phyloP scores from a whole-genome alignment of 2,888 invertebrate genomes.

The Anodontia alba region DNA sequence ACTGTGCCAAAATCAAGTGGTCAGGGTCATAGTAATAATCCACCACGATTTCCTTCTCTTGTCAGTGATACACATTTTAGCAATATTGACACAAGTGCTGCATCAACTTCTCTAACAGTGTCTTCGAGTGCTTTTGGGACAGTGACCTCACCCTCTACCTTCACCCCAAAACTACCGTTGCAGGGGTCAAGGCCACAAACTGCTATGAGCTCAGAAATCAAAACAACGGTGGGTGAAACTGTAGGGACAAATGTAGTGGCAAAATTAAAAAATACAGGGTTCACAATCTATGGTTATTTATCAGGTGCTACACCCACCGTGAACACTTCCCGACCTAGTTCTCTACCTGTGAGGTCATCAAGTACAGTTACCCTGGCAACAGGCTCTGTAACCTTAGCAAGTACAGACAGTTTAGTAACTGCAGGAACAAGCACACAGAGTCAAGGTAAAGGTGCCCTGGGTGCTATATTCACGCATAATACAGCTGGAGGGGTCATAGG shows the following conservation, averaged over 20 bases:
- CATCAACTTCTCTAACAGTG: conserved; percentile 40
- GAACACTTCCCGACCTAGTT: conserved; percentile 31
- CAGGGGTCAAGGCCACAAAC: conserved; percentile 28
- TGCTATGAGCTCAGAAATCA: conserved; percentile 4
- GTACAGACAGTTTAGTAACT: conserved; percentile 31
- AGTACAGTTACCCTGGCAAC: conserved; percentile 20
- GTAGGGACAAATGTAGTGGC: conserved; percentile 55
- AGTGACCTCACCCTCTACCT: conserved; percentile 39
- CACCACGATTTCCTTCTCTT: conserved; percentile 53
- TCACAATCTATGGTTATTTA: conserved; percentile 67
- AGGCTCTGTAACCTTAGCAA: conserved; percentile 13
- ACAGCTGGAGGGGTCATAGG: conserved; percentile 72
- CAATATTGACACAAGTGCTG: conserved; percentile 30
- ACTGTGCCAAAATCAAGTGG: not conserved
- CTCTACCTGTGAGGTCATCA: conserved; percentile 30
- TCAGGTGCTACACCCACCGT: conserved; percentile 34
- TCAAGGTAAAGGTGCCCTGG: conserved; percentile 31
- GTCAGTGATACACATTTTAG: conserved; percentile 57
- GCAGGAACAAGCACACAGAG: conserved; percentile 16
- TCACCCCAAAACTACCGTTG: conserved; percentile 9
- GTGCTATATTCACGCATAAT: conserved; percentile 49
- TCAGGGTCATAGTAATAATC: conserved; percentile 36
- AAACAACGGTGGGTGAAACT: not conserved
- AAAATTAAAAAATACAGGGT: conserved; percentile 72
- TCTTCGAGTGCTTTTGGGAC: conserved; percentile 51